These are phyloP conservation scores for Hirtodrosophila alboralis DNA, from an alignment of 2,888 invertebrate species.

Conservation along the genomic window DNA sequence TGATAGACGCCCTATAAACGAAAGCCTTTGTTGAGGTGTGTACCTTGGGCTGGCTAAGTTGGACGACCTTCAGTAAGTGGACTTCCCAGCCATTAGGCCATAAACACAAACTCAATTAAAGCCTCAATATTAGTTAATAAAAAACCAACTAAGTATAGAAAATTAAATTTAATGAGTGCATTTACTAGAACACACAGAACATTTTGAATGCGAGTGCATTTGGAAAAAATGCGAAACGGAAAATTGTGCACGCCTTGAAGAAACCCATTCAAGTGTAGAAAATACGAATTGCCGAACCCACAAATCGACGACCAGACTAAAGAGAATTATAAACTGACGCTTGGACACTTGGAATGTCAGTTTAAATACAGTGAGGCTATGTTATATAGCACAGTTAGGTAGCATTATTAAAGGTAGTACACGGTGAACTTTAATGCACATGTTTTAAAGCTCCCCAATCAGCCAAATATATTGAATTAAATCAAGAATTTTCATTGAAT, in stretches of 20 bases:
- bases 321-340: constrained; percentile 60
- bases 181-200: constrained; percentile 55
- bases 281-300: constrained; percentile 66
- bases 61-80: constrained; percentile 13
- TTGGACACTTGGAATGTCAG: constrained; percentile 67
- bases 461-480: too few relatives aligned
- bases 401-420: too few relatives aligned
- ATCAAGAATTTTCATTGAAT: too few relatives aligned
- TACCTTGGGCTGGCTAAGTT: background rate
- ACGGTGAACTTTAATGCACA: too few relatives aligned
- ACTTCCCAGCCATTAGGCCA: constrained; percentile 4
- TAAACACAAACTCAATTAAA: constrained; percentile 26
- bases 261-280: constrained; percentile 76
- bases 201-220: constrained; percentile 66
- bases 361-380: constrained; percentile 38
- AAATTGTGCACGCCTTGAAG: constrained; percentile 75
- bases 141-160: constrained; percentile 25
- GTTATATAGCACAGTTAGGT: background rate
- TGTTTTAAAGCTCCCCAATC: too few relatives aligned
- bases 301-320: constrained; percentile 39
- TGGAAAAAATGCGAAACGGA: constrained; percentile 60
- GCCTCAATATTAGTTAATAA: constrained; percentile 26
- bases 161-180: constrained; percentile 75
- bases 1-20: background rate
- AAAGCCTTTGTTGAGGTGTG: constrained; percentile 8